Percentiles rank a stretch among this genome's conserved stretches.
Evolutionary conservation across 2,797 vertebrate genomes (phyloP).

Genomic region (Microctenopoma lineatum): DNA sequence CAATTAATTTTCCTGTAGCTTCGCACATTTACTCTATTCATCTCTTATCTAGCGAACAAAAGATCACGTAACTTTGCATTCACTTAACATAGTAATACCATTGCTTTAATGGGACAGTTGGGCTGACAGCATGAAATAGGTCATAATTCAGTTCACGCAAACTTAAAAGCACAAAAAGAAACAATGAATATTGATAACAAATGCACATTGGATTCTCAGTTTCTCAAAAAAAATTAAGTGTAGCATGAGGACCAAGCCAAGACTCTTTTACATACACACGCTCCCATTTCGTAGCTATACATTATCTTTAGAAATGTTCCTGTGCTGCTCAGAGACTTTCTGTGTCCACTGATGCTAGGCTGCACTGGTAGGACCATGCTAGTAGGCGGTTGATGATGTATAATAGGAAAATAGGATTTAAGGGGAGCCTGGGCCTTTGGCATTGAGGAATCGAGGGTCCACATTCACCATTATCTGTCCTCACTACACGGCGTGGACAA

Average conservation of each 20-base stretch:
- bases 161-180: constrained; percentile 75
- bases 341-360: constrained; percentile 54
- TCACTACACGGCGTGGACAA: constrained; percentile 56
- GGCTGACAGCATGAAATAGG: constrained; percentile 82
- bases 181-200: constrained; percentile 69
- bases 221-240: constrained; percentile 61
- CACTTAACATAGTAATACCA: constrained; percentile 75
- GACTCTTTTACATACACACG: constrained; percentile 39
- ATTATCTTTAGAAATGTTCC: constrained; percentile 53
- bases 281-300: constrained; percentile 52
- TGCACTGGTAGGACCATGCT: constrained; percentile 68
- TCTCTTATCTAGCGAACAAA: constrained; percentile 22
- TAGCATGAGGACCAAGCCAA: constrained; percentile 55
- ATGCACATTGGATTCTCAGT: constrained; percentile 67
- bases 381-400: constrained; percentile 53
- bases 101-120: constrained; percentile 80
- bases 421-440: constrained; percentile 75
- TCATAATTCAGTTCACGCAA: constrained; percentile 77
- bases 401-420: constrained; percentile 29
- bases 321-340: constrained; percentile 46
- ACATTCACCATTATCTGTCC: constrained; percentile 64
- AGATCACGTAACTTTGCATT: constrained; percentile 40
- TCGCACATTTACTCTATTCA: not conserved
- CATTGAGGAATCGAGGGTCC: constrained; percentile 73
- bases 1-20: too few relatives aligned